Conservation (phyloP, 2,888 invertebrate species). For the Allacma fusca region DNA sequence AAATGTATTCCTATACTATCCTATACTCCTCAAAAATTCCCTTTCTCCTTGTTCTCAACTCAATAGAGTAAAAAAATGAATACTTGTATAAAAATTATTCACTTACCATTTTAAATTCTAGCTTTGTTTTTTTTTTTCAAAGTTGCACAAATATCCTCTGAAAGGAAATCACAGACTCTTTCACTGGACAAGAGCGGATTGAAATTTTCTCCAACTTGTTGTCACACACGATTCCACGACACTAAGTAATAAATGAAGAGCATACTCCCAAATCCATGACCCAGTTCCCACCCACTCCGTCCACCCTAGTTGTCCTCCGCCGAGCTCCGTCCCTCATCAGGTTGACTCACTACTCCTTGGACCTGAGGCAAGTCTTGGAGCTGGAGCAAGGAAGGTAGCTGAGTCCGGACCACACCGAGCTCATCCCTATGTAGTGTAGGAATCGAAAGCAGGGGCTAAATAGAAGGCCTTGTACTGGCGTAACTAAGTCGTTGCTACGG, state of each 20-base stretch:
- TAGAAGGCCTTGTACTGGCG: neutral
- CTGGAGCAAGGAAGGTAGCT: neutral
- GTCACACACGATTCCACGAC: conserved; percentile 55
- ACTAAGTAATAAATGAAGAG: conserved; percentile 45
- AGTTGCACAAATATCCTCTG: conserved; percentile 10
- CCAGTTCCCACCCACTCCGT: conserved; percentile 46
- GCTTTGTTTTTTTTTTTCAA: no score
- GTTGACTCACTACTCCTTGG: no score
- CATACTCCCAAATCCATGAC: conserved; percentile 51
- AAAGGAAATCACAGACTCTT: conserved; percentile 16
- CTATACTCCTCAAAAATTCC: no score
- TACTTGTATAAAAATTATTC: no score
- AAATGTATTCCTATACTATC: no score
- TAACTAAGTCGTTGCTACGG: conserved; percentile 23
- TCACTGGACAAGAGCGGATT: conserved; percentile 38
- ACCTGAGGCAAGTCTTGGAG: no score
- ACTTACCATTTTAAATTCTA: no score
- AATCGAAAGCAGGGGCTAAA: neutral
- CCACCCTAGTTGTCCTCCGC: neutral
- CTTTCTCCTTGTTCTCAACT: no score
- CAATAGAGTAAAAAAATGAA: no score
- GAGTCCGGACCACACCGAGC: neutral
- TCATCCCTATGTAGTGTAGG: no score
- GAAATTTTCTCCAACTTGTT: conserved; percentile 55
- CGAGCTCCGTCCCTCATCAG: neutral